A percentile compares a stretch with the other conserved stretches of the same genome.
Conservation (phyloP, 2,888 invertebrate species). For the Drosophila tanythrix region DNA sequence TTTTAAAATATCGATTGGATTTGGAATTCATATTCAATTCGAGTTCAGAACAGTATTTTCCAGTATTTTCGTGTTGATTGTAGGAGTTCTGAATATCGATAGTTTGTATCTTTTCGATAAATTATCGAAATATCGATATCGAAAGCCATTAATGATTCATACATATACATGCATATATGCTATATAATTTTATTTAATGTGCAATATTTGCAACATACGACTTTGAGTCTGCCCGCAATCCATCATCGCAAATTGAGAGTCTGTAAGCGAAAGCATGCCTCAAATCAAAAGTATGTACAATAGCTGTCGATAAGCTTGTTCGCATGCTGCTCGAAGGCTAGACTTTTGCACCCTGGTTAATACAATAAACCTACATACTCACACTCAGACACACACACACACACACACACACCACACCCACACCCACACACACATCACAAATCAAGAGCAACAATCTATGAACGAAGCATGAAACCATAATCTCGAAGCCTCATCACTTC, state of each 20-base stretch:
- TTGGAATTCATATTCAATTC: background rate
- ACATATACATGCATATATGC: too few species aligned
- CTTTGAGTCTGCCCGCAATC: background rate
- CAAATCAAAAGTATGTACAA: conserved; percentile 2
- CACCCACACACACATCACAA: background rate
- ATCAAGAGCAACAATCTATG: conserved; percentile 32
- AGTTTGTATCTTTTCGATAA: background rate
- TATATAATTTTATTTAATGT: too few species aligned
- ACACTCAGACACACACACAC: background rate
- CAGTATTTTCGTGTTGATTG: background rate
- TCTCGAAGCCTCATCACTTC: conserved; percentile 59
- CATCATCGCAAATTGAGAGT: background rate
- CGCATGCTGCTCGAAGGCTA: background rate
- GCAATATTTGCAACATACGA: background rate
- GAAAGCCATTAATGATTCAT: background rate
- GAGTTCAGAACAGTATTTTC: background rate
- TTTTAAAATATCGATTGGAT: too few species aligned
- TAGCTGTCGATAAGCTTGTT: conserved; percentile 4
- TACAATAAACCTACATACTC: conserved; percentile 4
- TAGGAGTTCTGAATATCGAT: background rate
- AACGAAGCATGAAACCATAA: conserved; percentile 59
- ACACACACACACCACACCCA: background rate
- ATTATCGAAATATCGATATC: background rate
- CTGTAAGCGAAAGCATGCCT: background rate
- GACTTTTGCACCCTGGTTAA: conserved; percentile 15